Evolutionary conservation across 2,888 invertebrate genomes (phyloP), one percentile per base, ranked within the genome.

Genomic region (Heliconius charithonia): DNA sequence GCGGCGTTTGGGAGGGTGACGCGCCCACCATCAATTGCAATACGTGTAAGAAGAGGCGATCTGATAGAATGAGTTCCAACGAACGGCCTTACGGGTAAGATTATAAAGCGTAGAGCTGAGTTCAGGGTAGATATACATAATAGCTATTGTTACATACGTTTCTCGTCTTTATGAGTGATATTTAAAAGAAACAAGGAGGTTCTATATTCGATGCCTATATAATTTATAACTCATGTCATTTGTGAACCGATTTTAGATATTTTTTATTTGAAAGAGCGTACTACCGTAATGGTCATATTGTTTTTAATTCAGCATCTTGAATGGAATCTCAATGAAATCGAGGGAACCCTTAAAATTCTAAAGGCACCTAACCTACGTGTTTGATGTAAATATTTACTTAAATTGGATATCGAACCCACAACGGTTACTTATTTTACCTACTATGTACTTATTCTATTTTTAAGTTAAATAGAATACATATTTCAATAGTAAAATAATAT

Each of bases 41-140:
- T 85, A 94, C 94, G 81, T 94, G 94, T 85, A 94, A 93, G 87
- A 93, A 92, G 86, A 89, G 95, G 71, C 89, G 93, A 71, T 89
- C 90, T n/a, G 94, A 93, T 82, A 93, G 92, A 82, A 94, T 93
- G 93, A 90, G 85, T 80, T 93, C 89, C 12, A 91, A 90, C 82
- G 93, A 92, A 77, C 88, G 91, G 62, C 91, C 93, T n/a, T 92
- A 85, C 79, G 92, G 94, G 94, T 93, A 85, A 88, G 93, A 87
- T 74, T 32, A 37, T 56, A 12, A 16, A 32, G 25, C n/a, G 25
- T 73, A 29, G 70, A 10, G 3, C 10, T 70, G 45, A 27, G 3
- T 41, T 13, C 65, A 25, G 13, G 13, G 16, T 16, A 45, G 16
- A 41, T 41, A 45, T 4, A 45, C 4, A 32, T 32, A 66, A 25